phyloP scores from a whole-genome alignment of 2,797 vertebrate species.

The Callimico goeldii region DNA sequence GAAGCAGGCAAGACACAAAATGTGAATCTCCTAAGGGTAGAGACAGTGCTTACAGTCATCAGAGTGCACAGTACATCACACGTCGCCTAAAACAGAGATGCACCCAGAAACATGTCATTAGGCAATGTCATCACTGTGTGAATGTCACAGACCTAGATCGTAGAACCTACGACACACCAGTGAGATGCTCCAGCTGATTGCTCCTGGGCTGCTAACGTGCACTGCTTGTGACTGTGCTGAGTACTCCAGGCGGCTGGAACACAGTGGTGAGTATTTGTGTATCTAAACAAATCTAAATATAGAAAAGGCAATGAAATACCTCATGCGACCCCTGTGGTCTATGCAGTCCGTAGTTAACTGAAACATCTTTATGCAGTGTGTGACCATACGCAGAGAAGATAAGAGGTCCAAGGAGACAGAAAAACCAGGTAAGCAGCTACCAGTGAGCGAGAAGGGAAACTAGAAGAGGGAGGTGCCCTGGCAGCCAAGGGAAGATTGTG shows the following conservation, averaged over 20 bases:
- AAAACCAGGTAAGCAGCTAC: not conserved
- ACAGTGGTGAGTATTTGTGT: not conserved
- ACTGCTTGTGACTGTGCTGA: not conserved
- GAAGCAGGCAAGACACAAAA: not conserved
- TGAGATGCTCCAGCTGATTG: not conserved
- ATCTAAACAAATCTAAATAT: not conserved
- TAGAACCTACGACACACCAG: not conserved
- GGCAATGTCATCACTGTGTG: not conserved
- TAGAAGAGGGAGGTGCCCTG: not conserved
- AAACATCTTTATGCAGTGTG: not conserved
- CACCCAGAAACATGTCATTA: not conserved
- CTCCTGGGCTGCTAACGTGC: not conserved
- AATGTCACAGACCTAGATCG: not conserved
- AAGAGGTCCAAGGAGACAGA: not conserved
- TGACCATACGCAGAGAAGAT: not conserved
- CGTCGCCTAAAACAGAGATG: accelerated
- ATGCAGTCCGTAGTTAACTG: accelerated
- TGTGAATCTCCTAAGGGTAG: too few species aligned
- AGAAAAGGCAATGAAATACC: not conserved
- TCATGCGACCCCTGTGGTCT: not conserved
- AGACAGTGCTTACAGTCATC: accelerated
- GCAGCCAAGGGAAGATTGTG: not conserved
- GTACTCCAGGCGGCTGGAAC: not conserved
- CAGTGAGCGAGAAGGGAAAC: not conserved
- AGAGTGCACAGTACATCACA: too few species aligned